These are phyloP conservation scores for Ephydatia muelleri DNA, from an alignment of 37 sponge, comb jelly and placozoan species.

Conservation along the genomic window DNA sequence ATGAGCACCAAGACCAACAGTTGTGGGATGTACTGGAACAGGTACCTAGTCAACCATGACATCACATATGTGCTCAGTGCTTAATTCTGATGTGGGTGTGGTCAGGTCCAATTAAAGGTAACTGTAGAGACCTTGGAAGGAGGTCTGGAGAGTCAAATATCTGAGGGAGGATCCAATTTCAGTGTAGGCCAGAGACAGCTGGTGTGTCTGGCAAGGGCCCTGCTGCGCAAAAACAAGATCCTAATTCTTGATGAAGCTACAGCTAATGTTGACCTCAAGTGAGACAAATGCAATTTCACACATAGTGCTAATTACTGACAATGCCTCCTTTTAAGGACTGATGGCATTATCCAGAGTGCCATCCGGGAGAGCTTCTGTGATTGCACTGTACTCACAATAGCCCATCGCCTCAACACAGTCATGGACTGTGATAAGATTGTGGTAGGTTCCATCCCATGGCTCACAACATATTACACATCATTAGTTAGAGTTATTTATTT, in stretches of 20 bases:
- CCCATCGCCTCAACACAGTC: conserved; percentile 93
- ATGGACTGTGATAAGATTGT: conserved; percentile 86
- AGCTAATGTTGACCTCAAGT: conserved; percentile 80
- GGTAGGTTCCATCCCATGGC: conserved; percentile 41
- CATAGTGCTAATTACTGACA: too few relatives aligned
- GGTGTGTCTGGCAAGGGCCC: too few relatives aligned
- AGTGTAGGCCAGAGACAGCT: conserved; percentile 89
- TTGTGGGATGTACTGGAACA: conserved; percentile 82
- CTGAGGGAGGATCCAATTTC: conserved; percentile 82
- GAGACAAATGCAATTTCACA: too few relatives aligned
- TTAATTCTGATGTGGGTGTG: too few relatives aligned
- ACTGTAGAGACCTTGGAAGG: conserved; percentile 47
- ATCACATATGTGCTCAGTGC: too few relatives aligned
- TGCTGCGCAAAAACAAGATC: conserved; percentile 74
- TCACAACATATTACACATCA: too few relatives aligned
- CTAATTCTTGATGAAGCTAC: too few relatives aligned
- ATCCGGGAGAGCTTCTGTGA: conserved; percentile 73
- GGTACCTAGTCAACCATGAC: too few relatives aligned
- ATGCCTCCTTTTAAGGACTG: conserved; percentile 86
- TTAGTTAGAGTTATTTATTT: too few relatives aligned
- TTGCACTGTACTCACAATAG: conserved; percentile 88
- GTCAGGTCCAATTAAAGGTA: conserved; percentile 72
- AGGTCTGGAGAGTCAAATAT: conserved; percentile 48
- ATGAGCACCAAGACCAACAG: conserved; percentile 57
- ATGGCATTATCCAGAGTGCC: conserved; percentile 80